Conservation (phyloP, 2,888 invertebrate genomes). For the Mesorhabditis spiculigera region DNA sequence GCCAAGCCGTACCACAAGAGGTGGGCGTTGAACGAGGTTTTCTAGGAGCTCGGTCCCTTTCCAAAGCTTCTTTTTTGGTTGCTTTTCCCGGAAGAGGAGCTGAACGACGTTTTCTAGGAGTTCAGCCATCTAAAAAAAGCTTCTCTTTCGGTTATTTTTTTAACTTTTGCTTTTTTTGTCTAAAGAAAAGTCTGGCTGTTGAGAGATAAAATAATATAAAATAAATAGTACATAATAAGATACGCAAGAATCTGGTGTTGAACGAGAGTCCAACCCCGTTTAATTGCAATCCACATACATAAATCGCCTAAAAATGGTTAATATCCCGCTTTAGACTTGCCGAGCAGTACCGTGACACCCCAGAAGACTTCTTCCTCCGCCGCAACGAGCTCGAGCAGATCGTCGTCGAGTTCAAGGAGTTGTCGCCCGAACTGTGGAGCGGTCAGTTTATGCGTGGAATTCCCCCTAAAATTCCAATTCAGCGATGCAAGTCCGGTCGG, state of each 20-base stretch:
- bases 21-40: conserved; percentile 7
- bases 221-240: too few species aligned
- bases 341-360: conserved; percentile 23
- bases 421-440: conserved; percentile 22
- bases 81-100: too few species aligned
- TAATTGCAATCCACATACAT: too few species aligned
- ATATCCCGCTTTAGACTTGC: conserved; percentile 16
- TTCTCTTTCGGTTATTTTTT: too few species aligned
- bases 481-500: background rate
- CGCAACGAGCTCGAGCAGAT: conserved; percentile 23
- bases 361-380: conserved; percentile 24
- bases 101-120: background rate
- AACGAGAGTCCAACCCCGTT: too few species aligned
- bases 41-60: background rate
- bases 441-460: background rate
- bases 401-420: conserved; percentile 25
- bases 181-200: too few species aligned
- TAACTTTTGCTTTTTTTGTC: too few species aligned
- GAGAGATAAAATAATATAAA: too few species aligned
- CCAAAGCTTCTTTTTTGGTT: background rate
- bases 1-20: conserved; percentile 35
- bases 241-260: too few species aligned
- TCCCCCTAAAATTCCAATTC: background rate
- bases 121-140: background rate
- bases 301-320: too few species aligned